phyloP scores from a whole-genome alignment of 2,888 invertebrate species.

The Watsonalla cultraria region DNA sequence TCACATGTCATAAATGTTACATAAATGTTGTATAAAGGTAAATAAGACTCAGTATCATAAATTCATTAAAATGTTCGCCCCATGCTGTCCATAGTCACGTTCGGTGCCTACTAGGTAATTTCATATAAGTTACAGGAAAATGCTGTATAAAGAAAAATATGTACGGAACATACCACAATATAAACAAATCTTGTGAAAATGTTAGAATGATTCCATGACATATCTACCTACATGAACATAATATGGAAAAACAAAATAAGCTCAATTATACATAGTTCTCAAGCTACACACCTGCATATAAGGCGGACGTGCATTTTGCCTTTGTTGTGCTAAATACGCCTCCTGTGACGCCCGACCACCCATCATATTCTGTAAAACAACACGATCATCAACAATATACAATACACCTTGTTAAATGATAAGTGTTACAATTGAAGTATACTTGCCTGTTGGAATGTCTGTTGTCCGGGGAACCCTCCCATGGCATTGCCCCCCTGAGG shows the following conservation, averaged over 20 bases:
- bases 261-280: too few species aligned
- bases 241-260: not conserved
- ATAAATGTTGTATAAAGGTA: not conserved
- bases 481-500: conserved; percentile 70
- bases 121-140: too few species aligned
- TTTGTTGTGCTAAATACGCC: conserved; percentile 78
- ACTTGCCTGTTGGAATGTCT: conserved; percentile 72
- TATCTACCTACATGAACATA: not conserved
- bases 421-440: not conserved
- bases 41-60: not conserved
- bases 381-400: not conserved
- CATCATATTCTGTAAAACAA: conserved; percentile 75
- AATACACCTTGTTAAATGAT: not conserved
- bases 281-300: conserved; percentile 79
- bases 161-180: too few species aligned
- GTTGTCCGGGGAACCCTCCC: conserved; percentile 76
- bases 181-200: too few species aligned
- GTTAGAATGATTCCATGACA: too few species aligned
- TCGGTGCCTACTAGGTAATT: too few species aligned
- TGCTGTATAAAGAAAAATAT: too few species aligned
- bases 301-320: conserved; percentile 80
- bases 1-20: too few species aligned
- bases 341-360: conserved; percentile 77
- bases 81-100: too few species aligned
- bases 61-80: too few species aligned